These are phyloP conservation scores for Linnaemya vulpina DNA, from an alignment of 2,888 invertebrate genomes.

Conservation along the genomic window DNA sequence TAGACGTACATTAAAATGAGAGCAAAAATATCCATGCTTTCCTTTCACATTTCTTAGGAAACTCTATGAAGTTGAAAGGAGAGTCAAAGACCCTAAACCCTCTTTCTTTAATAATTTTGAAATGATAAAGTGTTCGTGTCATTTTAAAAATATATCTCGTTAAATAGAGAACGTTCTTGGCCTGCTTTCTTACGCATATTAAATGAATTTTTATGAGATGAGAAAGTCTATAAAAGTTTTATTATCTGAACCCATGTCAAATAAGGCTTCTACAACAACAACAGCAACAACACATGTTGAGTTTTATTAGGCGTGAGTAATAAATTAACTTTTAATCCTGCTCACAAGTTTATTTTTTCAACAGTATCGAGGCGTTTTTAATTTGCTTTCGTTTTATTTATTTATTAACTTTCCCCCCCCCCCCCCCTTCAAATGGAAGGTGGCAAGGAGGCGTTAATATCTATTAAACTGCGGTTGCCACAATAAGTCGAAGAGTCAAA, in stretches of 20 bases:
- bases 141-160: too few species aligned
- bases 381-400: constrained; percentile 17
- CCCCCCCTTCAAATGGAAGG: not conserved
- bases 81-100: too few species aligned
- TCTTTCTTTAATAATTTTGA: too few species aligned
- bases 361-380: constrained; percentile 20
- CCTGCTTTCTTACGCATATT: not conserved
- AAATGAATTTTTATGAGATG: not conserved
- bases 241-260: not conserved
- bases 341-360: not conserved
- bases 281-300: not conserved
- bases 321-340: constrained; percentile 14
- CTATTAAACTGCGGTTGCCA: constrained; percentile 46
- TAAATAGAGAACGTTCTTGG: too few species aligned
- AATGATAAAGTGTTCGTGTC: too few species aligned
- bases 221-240: not conserved
- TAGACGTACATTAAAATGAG: too few species aligned
- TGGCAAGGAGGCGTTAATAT: constrained; percentile 48
- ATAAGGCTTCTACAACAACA: too few species aligned
- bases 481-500: not conserved
- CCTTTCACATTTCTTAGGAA: too few species aligned
- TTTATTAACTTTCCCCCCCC: not conserved
- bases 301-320: constrained; percentile 8
- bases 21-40: too few species aligned
- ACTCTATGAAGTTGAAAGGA: too few species aligned